A percentile compares a stretch with the other conserved stretches of the same genome.
Conservation (phyloP, 1,140 invertebrate species). For the Sinella curviseta region DNA sequence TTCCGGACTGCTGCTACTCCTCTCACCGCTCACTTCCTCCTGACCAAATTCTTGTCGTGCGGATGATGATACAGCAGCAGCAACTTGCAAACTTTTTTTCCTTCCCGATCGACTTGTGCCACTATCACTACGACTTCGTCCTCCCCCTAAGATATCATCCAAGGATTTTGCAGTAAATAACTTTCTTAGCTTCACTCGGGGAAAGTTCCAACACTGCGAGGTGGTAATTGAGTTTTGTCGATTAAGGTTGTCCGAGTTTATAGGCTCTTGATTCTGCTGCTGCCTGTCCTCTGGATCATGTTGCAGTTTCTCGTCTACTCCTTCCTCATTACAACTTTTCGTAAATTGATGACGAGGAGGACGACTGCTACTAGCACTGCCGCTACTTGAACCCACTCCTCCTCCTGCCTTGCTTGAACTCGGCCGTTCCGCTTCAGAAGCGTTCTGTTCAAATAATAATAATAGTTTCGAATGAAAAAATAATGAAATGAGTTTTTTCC, state of each 20-base stretch:
- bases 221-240: conserved; percentile 21
- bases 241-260: conserved; percentile 5
- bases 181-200: conserved; percentile 38
- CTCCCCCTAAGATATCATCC: conserved; percentile 39
- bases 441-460: conserved; percentile 10
- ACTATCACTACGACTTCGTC: background rate
- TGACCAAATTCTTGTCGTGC: background rate
- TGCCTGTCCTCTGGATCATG: background rate
- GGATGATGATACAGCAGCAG: background rate
- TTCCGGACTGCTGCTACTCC: conserved; percentile 10
- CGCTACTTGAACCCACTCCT: background rate
- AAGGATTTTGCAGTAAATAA: conserved; percentile 47
- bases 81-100: conserved; percentile 17
- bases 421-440: conserved; percentile 11
- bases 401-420: background rate
- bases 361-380: background rate
- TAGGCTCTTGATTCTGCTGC: too few species aligned
- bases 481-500: background rate
- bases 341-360: background rate
- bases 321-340: background rate
- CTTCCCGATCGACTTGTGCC: background rate
- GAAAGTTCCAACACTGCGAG: conserved; percentile 45
- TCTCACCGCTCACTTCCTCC: background rate
- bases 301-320: background rate
- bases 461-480: too few species aligned